Evolutionary conservation across 2,888 invertebrate species (phyloP).

Genomic region (Agrotis clavis): DNA sequence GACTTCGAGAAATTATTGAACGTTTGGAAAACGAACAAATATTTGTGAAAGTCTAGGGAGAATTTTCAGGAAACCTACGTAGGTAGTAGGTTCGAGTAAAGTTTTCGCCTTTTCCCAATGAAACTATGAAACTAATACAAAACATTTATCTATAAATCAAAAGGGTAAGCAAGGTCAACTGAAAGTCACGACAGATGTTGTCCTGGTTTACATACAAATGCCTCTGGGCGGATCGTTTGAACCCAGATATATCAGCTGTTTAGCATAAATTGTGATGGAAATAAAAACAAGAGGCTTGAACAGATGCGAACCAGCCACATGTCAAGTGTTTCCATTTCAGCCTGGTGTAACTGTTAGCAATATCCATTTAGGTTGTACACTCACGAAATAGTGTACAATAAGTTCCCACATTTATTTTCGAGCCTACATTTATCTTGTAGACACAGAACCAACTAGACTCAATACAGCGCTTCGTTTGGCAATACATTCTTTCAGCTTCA

Average conservation of each 20-base stretch:
- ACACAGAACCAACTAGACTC: conserved; percentile 35
- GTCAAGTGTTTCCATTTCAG: conserved; percentile 57
- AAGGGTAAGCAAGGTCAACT: conserved; percentile 72
- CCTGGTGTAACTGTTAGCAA: conserved; percentile 37
- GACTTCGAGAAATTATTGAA: not conserved
- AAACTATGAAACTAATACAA: conserved; percentile 45
- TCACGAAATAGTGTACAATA: conserved; percentile 47
- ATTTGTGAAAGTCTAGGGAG: not conserved
- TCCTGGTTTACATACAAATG: conserved; percentile 82
- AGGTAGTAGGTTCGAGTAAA: not conserved
- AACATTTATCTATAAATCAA: conserved; percentile 66
- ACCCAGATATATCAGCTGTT: conserved; percentile 82
- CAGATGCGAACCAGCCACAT: conserved; percentile 64
- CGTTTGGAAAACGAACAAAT: conserved; percentile 5
- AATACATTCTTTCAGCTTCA: conserved; percentile 32
- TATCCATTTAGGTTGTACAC: conserved; percentile 43
- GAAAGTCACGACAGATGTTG: conserved; percentile 75
- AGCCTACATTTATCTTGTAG: conserved; percentile 57
- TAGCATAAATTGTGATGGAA: conserved; percentile 83
- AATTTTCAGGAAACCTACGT: not conserved
- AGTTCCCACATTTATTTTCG: conserved; percentile 57
- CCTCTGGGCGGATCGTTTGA: conserved; percentile 76
- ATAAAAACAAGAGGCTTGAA: conserved; percentile 73
- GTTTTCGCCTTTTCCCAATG: conserved; percentile 12
- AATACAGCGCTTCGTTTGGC: conserved; percentile 35